Evolutionary conservation across 2,888 invertebrate genomes (phyloP), one percentile per base, ranked within the genome.

Genomic region (Drosophila nigritarsus): DNA sequence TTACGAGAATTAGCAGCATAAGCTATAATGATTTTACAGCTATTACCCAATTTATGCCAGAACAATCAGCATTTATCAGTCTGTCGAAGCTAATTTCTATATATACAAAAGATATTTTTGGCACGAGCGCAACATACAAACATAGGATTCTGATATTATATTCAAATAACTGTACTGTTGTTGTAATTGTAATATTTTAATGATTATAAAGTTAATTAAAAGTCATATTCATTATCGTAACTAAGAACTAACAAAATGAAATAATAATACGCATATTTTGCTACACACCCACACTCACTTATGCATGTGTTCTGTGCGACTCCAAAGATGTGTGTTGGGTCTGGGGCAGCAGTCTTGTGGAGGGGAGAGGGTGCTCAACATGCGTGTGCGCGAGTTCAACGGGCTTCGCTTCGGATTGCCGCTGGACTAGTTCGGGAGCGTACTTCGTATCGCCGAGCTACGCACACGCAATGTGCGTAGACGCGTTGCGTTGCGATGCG

Each of bases 401-500:
- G 18, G 48, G 71, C 40, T 76, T 54, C 63, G 49, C 50, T 40
- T 65, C 53, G 50, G n/a, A 18, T 36, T 13, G 18, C n/a, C 48
- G 53, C 27, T 40, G 5, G 18, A 32, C 2, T 27, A 40, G 50
- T 68, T 76, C 73, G 73, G 58, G 3, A 20, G 15, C 11, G 13
- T 4, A 30, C 13, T 64, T 70, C 56, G 64, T 27, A 30, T 70
- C 18, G 61, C 60, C 79, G 75, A 74, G 61, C 56, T 42, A 77
- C 86, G 69, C 77, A 81, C 86, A 86, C 85, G 82, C 82, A 85
- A 78, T 32, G 77, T 49, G 53, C 42, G 75, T 55, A 53, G 67
- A 58, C 63, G 71, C 61, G 69, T 78, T 85, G 85, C 83, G 83
- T 87, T 42, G 72, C 63, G 71, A 77, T 86, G 86, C 86, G 86